Evolutionary conservation across 2,113 vertebrate species (phyloP).

Genomic region (Psammodynastes pulverulentus): DNA sequence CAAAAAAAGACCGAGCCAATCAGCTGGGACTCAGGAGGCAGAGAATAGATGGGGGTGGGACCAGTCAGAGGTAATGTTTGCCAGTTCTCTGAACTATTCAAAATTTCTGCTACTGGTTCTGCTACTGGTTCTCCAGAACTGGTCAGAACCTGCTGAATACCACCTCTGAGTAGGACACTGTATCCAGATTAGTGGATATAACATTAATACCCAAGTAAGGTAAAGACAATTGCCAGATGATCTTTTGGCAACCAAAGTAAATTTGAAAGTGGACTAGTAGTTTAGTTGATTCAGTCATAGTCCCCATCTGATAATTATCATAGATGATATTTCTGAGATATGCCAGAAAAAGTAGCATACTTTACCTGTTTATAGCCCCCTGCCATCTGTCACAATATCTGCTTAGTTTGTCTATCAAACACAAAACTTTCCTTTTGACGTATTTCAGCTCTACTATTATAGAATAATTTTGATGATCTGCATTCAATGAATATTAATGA

Average conservation of each 20-base stretch:
- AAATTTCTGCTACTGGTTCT: no score
- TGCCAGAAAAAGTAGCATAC: not conserved
- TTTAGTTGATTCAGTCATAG: not conserved
- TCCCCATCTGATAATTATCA: not conserved
- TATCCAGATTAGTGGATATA: not conserved
- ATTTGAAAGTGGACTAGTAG: not conserved
- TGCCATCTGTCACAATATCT: conserved; percentile 25
- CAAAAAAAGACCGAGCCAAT: no score
- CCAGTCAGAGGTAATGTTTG: no score
- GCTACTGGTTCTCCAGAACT: no score
- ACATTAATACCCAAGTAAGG: not conserved
- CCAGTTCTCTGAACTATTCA: no score
- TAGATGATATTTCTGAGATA: not conserved
- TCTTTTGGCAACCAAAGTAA: not conserved
- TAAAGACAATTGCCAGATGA: not conserved
- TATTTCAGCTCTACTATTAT: conserved; percentile 38
- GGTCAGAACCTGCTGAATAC: no score
- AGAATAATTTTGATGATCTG: conserved; percentile 56
- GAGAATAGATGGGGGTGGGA: no score
- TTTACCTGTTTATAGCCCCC: not conserved
- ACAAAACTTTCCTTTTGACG: conserved; percentile 38
- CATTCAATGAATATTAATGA: conserved; percentile 68
- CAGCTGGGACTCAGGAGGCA: no score
- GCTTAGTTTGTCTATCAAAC: conserved; percentile 41
- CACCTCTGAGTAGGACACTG: not conserved